Base-by-base conservation (phyloP, 2,888 invertebrate genomes). In the Azorinus chamasolen region DNA sequence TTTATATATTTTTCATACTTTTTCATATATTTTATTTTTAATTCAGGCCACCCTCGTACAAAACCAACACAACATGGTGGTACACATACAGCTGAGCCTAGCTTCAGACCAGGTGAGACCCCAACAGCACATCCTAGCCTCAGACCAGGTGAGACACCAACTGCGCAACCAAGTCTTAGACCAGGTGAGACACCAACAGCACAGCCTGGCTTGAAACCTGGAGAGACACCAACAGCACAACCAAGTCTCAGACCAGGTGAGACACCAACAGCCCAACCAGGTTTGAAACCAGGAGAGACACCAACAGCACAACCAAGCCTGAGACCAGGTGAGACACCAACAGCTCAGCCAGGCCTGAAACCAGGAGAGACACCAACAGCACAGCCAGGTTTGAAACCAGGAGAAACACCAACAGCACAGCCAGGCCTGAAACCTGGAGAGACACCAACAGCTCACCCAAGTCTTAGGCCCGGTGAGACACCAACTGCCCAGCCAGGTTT, bases 391-490 rank as follows among this genome's bases (percentile, higher is more conserved):
- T 43, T 68, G 25, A 24, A 51, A 8, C 53, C 69, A 45, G 80
- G 76, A 48, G 61, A 69, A 14, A 53, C 68, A 37, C 73, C 76
- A 74, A 69, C 74, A 48, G 70, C 74, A 18, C 61, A 70, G 43
- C 77, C 74, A 62, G 58, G 72, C 24, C 37, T 61, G 24, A 25
- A 51, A 22, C 50, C 69, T 16, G 76, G 76, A n/a, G 55, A 68
- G 20, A 48, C 77, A 53, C 77, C 77, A 68, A 72, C 78, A 54
- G 72, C 78, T 18, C 59, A 64, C 39, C 73, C 65, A 55, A 53
- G 53, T 12, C 37, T 55, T 20, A 43, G 39, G 10, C 39, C 69
- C 22, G 65, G 73, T 18, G 61, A 69, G 14, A 48, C 59, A 54
- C 71, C 77, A 68, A 71, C 71, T 37, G 70, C 76, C 39, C 43